Percentiles rank a stretch among this genome's conserved stretches.
These are phyloP conservation scores for Dendrolimus pini DNA, from an alignment of 2,888 invertebrate species.

Conservation along the genomic window DNA sequence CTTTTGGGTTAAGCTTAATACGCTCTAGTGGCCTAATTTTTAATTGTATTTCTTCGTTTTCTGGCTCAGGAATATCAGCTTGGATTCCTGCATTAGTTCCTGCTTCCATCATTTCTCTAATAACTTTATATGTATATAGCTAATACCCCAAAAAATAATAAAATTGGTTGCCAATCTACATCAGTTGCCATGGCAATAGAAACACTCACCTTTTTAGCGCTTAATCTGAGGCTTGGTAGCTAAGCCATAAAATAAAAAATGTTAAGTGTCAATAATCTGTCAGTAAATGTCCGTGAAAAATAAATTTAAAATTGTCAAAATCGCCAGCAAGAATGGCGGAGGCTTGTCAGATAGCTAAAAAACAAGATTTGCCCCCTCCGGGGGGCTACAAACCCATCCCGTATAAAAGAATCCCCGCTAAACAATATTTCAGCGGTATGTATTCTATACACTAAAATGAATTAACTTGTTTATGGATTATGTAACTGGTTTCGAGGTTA, in stretches of 20 bases:
- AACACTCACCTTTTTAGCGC: no score
- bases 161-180: neutral
- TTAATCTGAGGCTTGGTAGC: no score
- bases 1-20: conserved; percentile 54
- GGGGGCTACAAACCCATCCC: conserved; percentile 92
- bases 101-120: conserved; percentile 20
- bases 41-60: conserved; percentile 32
- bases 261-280: no score
- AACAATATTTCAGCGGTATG: conserved; percentile 82
- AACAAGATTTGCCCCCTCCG: conserved; percentile 94
- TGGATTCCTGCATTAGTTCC: conserved; percentile 41
- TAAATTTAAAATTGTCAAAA: conserved; percentile 2
- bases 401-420: conserved; percentile 84
- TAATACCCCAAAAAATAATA: neutral
- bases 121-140: neutral
- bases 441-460: conserved; percentile 7
- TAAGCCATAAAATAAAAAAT: no score
- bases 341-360: conserved; percentile 39
- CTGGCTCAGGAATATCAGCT: conserved; percentile 50
- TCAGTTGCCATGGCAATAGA: conserved; percentile 17
- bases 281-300: no score
- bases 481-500: conserved; percentile 54
- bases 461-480: conserved; percentile 32
- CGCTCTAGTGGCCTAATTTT: conserved; percentile 57
- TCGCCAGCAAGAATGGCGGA: conserved; percentile 43